These are phyloP conservation scores for Darevskia mixta DNA, from an alignment of 2,797 vertebrate genomes.

Conservation along the genomic window DNA sequence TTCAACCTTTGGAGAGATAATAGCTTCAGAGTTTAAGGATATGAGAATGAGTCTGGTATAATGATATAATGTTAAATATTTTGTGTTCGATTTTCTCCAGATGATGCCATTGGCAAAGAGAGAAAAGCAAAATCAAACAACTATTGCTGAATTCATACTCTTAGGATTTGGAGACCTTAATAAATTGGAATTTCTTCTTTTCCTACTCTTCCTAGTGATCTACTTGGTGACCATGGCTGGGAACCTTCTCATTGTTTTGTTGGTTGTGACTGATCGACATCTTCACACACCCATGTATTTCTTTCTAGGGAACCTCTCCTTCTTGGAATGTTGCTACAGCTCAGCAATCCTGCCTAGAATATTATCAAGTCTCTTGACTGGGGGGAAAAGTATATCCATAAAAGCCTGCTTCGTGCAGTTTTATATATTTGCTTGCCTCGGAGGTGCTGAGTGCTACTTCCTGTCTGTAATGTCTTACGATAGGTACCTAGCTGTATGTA, in stretches of 20 bases:
- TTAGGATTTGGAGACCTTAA: slow-evolving; percentile 45
- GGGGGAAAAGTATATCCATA: background rate
- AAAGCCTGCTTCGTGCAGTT: slow-evolving; percentile 16
- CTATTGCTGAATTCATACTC: slow-evolving; percentile 21
- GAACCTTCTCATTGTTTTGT: slow-evolving; percentile 33
- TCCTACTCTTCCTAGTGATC: slow-evolving; percentile 25
- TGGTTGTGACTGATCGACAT: background rate
- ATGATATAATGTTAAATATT: background rate
- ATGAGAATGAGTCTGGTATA: background rate
- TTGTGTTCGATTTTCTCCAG: background rate
- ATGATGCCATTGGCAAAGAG: background rate
- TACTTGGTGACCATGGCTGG: slow-evolving; percentile 36
- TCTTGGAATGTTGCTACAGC: slow-evolving; percentile 18
- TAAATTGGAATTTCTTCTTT: slow-evolving; percentile 24
- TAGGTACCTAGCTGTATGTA: slow-evolving; percentile 25
- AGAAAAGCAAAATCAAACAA: slow-evolving; percentile 1
- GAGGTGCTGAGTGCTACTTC: slow-evolving; percentile 21
- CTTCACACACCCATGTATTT: slow-evolving; percentile 32
- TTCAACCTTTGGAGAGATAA: background rate
- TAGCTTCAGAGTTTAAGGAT: too few species aligned
- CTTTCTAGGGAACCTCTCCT: slow-evolving; percentile 28
- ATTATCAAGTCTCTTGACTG: background rate
- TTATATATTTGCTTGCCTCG: slow-evolving; percentile 17
- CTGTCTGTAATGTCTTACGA: slow-evolving; percentile 27
- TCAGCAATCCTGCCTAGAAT: slow-evolving; percentile 7